Evolutionary conservation across 2,113 vertebrate genomes (phyloP).

Genomic region (Pogona vitticeps): DNA sequence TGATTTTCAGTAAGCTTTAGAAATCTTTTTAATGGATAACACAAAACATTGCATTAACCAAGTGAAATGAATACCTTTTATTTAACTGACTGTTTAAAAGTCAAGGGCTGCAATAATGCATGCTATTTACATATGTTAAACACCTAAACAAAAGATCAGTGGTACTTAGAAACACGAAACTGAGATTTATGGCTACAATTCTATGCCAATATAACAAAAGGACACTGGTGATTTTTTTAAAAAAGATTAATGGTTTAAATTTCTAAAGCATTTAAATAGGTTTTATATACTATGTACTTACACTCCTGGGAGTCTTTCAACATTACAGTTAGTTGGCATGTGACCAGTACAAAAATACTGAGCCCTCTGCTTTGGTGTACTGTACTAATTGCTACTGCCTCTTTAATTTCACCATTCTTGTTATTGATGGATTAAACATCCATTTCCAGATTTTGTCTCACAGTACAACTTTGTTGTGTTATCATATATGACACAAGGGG

Average conservation of each 20-base stretch:
- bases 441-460: not conserved
- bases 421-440: not conserved
- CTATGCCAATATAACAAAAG: not conserved
- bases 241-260: slow-evolving; percentile 1
- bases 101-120: not conserved
- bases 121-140: not conserved
- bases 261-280: not conserved
- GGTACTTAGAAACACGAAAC: not conserved
- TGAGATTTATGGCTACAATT: not conserved
- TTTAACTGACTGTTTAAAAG: not conserved
- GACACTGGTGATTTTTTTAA: not conserved
- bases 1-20: not conserved
- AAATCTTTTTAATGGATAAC: not conserved
- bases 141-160: not conserved
- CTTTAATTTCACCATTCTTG: not conserved
- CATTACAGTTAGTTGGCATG: slow-evolving; percentile 46
- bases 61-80: not conserved
- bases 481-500: not conserved
- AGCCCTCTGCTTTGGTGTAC: slow-evolving; percentile 26
- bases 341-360: slow-evolving; percentile 47
- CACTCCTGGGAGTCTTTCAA: slow-evolving; percentile 49
- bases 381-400: not conserved
- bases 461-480: not conserved
- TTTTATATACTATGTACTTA: not conserved
- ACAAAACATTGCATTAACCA: not conserved